These are phyloP conservation scores for Pseudorectes ferrugineus DNA, from an alignment of 2,113 vertebrate genomes.

Conservation along the genomic window DNA sequence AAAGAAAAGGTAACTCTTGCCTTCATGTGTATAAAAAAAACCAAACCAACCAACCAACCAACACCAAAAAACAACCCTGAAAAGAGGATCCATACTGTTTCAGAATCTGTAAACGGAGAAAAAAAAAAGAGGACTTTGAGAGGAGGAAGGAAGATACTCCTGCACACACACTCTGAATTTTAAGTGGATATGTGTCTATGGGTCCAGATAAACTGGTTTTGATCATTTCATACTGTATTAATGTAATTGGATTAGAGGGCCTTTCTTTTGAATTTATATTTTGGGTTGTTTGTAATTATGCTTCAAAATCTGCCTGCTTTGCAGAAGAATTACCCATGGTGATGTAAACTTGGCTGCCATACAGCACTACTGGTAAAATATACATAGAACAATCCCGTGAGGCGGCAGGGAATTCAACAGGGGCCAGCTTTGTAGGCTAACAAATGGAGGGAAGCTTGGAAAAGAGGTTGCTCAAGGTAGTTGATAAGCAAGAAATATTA, in stretches of 20 bases:
- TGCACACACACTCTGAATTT: background rate
- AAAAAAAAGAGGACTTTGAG: background rate
- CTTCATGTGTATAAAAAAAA: background rate
- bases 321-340: background rate
- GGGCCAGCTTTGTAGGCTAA: background rate
- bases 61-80: background rate
- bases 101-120: background rate
- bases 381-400: background rate
- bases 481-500: background rate
- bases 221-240: background rate
- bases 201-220: background rate
- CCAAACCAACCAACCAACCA: background rate
- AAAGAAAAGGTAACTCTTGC: background rate
- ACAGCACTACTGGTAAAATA: background rate
- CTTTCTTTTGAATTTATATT: background rate
- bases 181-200: rapidly evolving
- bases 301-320: background rate
- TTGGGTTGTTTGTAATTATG: background rate
- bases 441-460: background rate
- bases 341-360: background rate
- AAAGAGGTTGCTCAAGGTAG: background rate
- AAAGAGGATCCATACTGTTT: background rate
- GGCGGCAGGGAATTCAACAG: background rate
- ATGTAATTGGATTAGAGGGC: background rate
- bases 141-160: background rate